Evolutionary conservation across 2,113 vertebrate genomes (phyloP).

Genomic region (Rhombomys opimus): DNA sequence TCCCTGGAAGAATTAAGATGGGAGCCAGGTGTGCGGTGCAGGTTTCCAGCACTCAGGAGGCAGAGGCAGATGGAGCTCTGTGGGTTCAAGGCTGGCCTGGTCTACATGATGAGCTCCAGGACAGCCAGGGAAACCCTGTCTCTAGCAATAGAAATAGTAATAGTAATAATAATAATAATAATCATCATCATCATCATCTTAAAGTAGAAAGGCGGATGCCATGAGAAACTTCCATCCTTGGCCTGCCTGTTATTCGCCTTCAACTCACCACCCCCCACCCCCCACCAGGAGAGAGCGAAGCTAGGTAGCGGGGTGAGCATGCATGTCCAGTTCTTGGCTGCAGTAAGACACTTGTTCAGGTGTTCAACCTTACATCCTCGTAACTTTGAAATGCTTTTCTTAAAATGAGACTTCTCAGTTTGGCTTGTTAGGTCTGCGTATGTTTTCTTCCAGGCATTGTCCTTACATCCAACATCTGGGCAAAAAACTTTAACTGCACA

Average conservation of each 20-base stretch:
- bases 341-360: not conserved
- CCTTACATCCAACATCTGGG: not conserved
- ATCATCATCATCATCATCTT: too few relatives aligned
- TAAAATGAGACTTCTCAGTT: not conserved
- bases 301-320: not conserved
- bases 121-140: not conserved
- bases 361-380: not conserved
- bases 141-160: not conserved
- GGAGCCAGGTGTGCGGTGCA: not conserved
- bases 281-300: not conserved
- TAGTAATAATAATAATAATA: not conserved
- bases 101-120: not conserved
- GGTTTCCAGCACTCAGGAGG: not conserved
- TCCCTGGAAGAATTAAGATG: not conserved
- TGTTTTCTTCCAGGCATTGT: not conserved
- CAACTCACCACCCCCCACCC: accelerated
- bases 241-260: not conserved
- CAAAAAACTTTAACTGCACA: not conserved
- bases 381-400: not conserved
- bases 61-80: not conserved
- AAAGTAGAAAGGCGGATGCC: not conserved
- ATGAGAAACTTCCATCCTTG: not conserved
- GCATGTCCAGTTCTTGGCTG: not conserved
- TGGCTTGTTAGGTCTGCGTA: not conserved
- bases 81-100: not conserved